Evolutionary conservation across 2,888 invertebrate genomes (phyloP).

Genomic region (Alcis repandata): DNA sequence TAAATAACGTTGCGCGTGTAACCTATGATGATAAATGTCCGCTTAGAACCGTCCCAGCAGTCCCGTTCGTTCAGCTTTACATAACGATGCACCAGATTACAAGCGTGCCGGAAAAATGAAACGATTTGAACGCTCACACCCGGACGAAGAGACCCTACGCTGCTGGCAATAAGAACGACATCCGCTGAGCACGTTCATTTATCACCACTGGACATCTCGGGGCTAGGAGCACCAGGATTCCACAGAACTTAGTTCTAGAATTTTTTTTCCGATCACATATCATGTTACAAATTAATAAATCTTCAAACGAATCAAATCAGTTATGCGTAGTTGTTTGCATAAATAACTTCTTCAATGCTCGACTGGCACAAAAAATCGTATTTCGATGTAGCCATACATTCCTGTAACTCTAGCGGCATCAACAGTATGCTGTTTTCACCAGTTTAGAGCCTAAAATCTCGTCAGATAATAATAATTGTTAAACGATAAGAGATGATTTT

Average conservation of each 20-base stretch:
- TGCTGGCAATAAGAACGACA: slow-evolving; percentile 24
- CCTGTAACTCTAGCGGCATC: neutral
- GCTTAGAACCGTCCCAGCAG: neutral
- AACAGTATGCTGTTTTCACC: too few relatives aligned
- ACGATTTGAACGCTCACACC: neutral
- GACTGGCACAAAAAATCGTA: neutral
- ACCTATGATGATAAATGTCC: slow-evolving; percentile 1
- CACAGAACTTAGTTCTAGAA: neutral
- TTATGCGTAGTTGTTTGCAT: neutral
- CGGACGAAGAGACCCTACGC: slow-evolving; percentile 13
- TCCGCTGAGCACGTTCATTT: slow-evolving; percentile 13
- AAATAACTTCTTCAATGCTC: neutral
- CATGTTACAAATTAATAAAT: too few relatives aligned
- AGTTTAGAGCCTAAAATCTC: neutral
- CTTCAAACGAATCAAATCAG: neutral
- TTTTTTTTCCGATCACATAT: neutral
- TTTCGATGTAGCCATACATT: neutral
- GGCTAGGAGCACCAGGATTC: too few relatives aligned
- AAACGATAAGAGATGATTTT: neutral
- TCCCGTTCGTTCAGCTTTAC: neutral
- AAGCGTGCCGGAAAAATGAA: slow-evolving; percentile 21
- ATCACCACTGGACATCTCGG: slow-evolving; percentile 11
- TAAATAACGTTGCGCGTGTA: neutral
- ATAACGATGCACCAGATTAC: slow-evolving; percentile 25
- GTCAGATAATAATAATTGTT: neutral